Conservation (phyloP, 2,797 vertebrate species). For the Mus minutoides region DNA sequence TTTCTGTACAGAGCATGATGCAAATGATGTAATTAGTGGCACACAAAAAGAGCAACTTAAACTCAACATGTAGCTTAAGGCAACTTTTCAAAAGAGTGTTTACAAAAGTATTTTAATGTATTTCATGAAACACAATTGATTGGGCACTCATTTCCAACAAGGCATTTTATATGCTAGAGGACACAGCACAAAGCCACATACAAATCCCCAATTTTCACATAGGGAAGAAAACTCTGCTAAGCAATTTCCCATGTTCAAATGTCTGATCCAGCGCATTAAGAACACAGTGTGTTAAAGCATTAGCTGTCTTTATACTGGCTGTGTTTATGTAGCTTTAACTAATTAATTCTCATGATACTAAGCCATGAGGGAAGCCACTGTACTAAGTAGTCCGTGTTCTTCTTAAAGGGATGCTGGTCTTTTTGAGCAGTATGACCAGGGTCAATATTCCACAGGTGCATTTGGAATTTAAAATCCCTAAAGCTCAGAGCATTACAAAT, state of each 20-base stretch:
- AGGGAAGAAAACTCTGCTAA: not conserved
- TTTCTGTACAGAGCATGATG: not conserved
- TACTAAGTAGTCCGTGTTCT: not conserved
- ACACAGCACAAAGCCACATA: not conserved
- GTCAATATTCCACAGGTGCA: not conserved
- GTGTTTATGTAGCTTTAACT: slow-evolving; percentile 29
- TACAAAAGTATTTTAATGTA: not conserved
- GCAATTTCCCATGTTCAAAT: not conserved
- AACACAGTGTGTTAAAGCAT: not conserved
- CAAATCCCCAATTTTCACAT: slow-evolving; percentile 12
- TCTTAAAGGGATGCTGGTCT: not conserved
- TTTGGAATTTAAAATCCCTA: not conserved
- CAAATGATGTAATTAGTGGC: not conserved
- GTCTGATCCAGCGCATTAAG: not conserved
- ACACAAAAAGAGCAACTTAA: not conserved
- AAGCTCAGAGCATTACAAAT: not conserved
- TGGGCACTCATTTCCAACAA: not conserved
- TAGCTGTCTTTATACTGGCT: not conserved
- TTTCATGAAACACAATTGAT: slow-evolving; percentile 21
- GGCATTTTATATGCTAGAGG: not conserved
- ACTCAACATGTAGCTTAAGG: not conserved
- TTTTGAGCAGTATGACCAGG: not conserved
- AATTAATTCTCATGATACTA: slow-evolving; percentile 62
- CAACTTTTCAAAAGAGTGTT: not conserved
- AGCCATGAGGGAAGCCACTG: not conserved